Evolutionary conservation across 2,113 vertebrate genomes (phyloP).

Genomic region (Gymnorhina tibicen): DNA sequence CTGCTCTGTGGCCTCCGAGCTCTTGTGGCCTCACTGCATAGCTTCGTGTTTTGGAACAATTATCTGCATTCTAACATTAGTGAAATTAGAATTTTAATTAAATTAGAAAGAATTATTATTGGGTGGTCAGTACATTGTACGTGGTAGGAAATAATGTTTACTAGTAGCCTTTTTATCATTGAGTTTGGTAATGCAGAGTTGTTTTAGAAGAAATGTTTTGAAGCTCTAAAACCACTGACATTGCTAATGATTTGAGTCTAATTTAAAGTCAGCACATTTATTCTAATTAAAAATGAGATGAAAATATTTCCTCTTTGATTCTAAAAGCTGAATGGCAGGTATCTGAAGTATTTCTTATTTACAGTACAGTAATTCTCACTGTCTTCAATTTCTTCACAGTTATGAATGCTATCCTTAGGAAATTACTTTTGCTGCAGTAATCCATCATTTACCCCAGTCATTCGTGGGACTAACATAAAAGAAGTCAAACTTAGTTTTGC

Average conservation of each 20-base stretch:
- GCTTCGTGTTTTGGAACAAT: not conserved
- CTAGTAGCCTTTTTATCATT: not conserved
- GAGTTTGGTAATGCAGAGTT: not conserved
- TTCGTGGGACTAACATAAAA: not conserved
- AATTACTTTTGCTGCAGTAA: not conserved
- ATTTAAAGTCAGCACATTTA: not conserved
- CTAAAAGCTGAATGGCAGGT: not conserved
- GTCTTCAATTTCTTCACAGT: not conserved
- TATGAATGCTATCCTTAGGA: not conserved
- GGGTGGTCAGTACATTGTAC: not conserved
- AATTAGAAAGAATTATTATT: not conserved
- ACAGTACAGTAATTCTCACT: not conserved
- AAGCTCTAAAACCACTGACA: not conserved
- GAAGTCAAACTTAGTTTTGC: not conserved
- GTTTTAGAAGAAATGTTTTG: not conserved
- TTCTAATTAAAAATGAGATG: not conserved
- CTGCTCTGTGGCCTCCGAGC: not conserved
- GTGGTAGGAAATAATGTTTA: not conserved
- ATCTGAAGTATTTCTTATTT: not conserved
- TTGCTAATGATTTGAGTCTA: not conserved
- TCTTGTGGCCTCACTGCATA: accelerated
- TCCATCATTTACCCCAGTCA: not conserved
- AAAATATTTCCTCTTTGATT: not conserved
- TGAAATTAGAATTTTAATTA: not conserved
- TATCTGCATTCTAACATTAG: not conserved